These are phyloP conservation scores for Epinotia nisella DNA, from an alignment of 2,888 invertebrate species.

Conservation along the genomic window DNA sequence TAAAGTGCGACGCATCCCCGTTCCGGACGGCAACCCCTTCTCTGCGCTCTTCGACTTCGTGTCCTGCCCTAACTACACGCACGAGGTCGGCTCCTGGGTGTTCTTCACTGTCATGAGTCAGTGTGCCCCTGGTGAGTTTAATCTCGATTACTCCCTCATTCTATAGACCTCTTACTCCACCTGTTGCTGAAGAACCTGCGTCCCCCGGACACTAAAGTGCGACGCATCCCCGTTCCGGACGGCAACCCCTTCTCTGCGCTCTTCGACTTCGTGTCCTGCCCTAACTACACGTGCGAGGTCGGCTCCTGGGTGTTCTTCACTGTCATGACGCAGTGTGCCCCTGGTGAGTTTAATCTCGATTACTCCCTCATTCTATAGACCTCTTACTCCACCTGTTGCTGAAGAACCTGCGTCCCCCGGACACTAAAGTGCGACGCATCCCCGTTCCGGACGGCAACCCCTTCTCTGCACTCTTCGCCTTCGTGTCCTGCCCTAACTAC, in stretches of 20 bases:
- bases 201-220: slow-evolving; percentile 95
- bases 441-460: slow-evolving; percentile 95
- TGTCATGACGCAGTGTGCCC: slow-evolving; percentile 96
- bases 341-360: slow-evolving; percentile 85
- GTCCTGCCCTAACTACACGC: slow-evolving; percentile 99
- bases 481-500: slow-evolving; percentile 99
- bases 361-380: neutral
- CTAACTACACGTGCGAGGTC: slow-evolving; percentile 99
- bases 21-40: slow-evolving; percentile 94
- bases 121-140: slow-evolving; percentile 92
- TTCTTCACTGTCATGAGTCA: slow-evolving; percentile 97
- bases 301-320: slow-evolving; percentile 97
- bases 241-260: slow-evolving; percentile 94
- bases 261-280: slow-evolving; percentile 97
- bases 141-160: neutral
- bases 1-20: slow-evolving; percentile 94
- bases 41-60: slow-evolving; percentile 95
- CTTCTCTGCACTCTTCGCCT: slow-evolving; percentile 93
- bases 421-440: slow-evolving; percentile 94
- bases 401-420: slow-evolving; percentile 96
- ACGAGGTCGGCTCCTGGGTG: slow-evolving; percentile 97
- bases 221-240: slow-evolving; percentile 94
- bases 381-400: slow-evolving; percentile 96
- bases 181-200: slow-evolving; percentile 95
- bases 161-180: no score